These are phyloP conservation scores for Augiades crinisus DNA, from an alignment of 2,888 invertebrate genomes.

Conservation along the genomic window DNA sequence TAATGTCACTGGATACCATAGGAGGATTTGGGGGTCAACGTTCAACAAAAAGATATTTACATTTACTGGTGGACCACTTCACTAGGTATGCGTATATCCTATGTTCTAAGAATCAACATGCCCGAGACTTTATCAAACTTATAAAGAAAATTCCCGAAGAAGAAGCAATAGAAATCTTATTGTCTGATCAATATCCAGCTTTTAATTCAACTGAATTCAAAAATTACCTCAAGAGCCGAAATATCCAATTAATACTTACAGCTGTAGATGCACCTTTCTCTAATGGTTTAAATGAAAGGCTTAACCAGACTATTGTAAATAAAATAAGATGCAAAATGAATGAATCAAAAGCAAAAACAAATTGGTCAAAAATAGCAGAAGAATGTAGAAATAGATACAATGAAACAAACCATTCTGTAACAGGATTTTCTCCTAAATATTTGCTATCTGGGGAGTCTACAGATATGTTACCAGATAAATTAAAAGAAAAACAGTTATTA, in stretches of 20 bases:
- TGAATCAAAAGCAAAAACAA: conserved; percentile 28
- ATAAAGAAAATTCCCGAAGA: conserved; percentile 13
- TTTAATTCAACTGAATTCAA: conserved; percentile 32
- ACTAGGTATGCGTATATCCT: conserved; percentile 34
- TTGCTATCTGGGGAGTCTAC: conserved; percentile 33
- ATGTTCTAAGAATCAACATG: conserved; percentile 34
- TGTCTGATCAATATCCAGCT: conserved; percentile 34
- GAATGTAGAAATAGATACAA: conserved; percentile 34
- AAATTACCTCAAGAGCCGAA: conserved; percentile 8
- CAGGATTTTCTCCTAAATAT: conserved; percentile 34
- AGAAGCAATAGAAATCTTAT: conserved; percentile 11
- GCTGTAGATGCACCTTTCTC: conserved; percentile 35
- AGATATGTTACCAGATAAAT: conserved; percentile 28
- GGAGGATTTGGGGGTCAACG: conserved; percentile 34
- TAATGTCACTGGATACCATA: conserved; percentile 20
- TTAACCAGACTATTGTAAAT: conserved; percentile 33
- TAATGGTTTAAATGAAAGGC: conserved; percentile 20
- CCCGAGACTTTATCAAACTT: conserved; percentile 34
- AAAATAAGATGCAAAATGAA: conserved; percentile 35
- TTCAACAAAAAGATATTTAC: conserved; percentile 38
- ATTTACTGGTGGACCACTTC: conserved; percentile 32
- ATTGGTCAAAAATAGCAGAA: conserved; percentile 34
- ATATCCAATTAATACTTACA: conserved; percentile 36
- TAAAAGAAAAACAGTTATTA: conserved; percentile 27
- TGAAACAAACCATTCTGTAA: conserved; percentile 35